A percentile compares a stretch with the other conserved stretches of the same genome.
Evolutionary conservation across 2,797 vertebrate species (phyloP).

Genomic region (Eurystomus glaucurus): DNA sequence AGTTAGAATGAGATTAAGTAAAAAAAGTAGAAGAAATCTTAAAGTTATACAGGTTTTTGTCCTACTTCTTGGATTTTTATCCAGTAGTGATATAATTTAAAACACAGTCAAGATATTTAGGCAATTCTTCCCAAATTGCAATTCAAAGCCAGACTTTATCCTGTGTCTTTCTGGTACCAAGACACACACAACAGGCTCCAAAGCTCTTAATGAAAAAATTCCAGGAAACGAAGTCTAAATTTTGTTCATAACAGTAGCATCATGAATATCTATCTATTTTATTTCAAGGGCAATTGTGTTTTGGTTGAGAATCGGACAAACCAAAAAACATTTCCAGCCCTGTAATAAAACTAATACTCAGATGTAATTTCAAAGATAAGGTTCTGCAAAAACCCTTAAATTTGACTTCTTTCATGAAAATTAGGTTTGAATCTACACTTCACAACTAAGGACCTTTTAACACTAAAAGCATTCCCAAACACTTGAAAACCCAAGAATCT

Average conservation of each 20-base stretch:
- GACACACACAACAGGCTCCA: background rate
- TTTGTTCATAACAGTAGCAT: background rate
- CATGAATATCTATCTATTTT: background rate
- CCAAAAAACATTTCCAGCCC: background rate
- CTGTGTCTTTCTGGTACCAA: background rate
- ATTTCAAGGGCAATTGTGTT: background rate
- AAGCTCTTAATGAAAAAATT: background rate
- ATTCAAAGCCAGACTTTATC: background rate
- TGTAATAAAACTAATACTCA: background rate
- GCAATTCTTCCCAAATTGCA: background rate
- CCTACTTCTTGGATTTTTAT: background rate
- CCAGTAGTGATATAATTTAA: background rate
- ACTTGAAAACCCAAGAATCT: background rate
- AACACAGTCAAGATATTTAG: background rate
- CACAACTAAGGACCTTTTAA: background rate
- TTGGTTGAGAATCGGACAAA: background rate
- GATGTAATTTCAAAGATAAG: background rate
- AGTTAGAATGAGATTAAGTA: background rate
- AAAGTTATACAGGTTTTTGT: background rate
- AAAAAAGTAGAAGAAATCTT: background rate
- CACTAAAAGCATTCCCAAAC: background rate
- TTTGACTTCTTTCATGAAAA: background rate
- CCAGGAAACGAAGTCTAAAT: background rate
- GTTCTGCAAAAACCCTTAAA: background rate
- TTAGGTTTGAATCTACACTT: background rate